Percentiles rank a stretch among this genome's conserved stretches.
These are phyloP conservation scores for Crossaster papposus DNA, from an alignment of 53 echinoderm and acorn worm species.

Conservation along the genomic window DNA sequence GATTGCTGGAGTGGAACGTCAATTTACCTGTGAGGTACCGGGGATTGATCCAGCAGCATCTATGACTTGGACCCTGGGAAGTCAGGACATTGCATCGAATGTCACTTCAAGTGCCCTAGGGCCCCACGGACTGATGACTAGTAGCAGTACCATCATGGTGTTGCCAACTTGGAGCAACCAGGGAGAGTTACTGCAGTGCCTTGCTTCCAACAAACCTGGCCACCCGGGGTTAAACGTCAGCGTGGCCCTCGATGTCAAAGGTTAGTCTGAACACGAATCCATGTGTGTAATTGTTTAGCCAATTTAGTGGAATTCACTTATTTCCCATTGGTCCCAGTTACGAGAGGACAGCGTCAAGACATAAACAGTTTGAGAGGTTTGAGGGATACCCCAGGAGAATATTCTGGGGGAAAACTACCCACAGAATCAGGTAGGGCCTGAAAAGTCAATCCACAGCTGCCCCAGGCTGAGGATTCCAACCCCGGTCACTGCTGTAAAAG, in stretches of 20 bases:
- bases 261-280: background rate
- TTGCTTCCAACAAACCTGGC: slow-evolving; percentile 8
- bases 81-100: background rate
- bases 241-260: slow-evolving; percentile 15
- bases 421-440: too few species aligned
- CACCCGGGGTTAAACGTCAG: background rate
- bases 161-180: slow-evolving; percentile 2
- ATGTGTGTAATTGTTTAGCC: background rate
- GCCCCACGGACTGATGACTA: background rate
- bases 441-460: too few species aligned
- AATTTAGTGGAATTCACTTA: background rate
- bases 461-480: too few species aligned
- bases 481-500: too few species aligned
- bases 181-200: background rate
- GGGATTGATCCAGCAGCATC: background rate
- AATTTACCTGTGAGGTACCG: slow-evolving; percentile 19
- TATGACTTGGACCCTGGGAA: slow-evolving; percentile 2
- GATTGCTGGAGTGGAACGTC: background rate
- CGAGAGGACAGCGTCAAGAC: background rate
- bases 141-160: background rate
- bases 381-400: too few species aligned
- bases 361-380: too few species aligned
- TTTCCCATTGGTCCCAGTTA: background rate
- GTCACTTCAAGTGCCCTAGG: background rate
- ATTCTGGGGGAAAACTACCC: too few species aligned